A percentile compares a stretch with the other conserved stretches of the same genome.
These are phyloP conservation scores for Nymphalis polychloros DNA, from an alignment of 2,888 invertebrate genomes.

Conservation along the genomic window DNA sequence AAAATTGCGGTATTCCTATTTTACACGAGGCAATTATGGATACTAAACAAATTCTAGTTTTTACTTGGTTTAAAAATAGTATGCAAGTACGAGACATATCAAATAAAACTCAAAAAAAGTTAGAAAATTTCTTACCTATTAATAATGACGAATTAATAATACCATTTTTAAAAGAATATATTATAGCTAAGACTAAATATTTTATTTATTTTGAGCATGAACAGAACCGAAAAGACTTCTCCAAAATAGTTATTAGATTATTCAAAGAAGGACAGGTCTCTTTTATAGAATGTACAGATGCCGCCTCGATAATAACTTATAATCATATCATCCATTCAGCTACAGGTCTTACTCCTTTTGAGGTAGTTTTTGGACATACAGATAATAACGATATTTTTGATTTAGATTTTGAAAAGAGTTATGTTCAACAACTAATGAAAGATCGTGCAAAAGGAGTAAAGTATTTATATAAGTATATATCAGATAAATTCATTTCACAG, in stretches of 20 bases:
- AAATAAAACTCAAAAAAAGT: neutral
- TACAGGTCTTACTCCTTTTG: no score
- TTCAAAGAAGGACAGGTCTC: neutral
- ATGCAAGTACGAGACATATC: no score
- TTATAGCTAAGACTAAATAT: neutral
- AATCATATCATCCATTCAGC: no score
- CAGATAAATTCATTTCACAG: neutral
- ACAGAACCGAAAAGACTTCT: neutral
- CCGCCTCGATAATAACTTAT: neutral
- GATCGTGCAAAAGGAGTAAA: no score
- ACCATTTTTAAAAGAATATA: neutral
- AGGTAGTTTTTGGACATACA: no score
- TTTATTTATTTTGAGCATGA: slow-evolving; percentile 2
- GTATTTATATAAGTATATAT: neutral
- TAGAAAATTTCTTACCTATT: neutral
- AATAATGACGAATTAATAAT: neutral
- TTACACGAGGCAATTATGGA: no score
- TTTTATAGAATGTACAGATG: neutral
- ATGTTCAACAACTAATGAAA: no score
- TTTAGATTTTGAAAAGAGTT: no score
- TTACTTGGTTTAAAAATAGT: no score
- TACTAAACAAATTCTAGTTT: no score
- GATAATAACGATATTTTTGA: no score
- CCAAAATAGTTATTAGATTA: neutral
- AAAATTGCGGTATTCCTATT: no score